Conservation (phyloP, 2,888 invertebrate species). For the Rutpela maculata region DNA sequence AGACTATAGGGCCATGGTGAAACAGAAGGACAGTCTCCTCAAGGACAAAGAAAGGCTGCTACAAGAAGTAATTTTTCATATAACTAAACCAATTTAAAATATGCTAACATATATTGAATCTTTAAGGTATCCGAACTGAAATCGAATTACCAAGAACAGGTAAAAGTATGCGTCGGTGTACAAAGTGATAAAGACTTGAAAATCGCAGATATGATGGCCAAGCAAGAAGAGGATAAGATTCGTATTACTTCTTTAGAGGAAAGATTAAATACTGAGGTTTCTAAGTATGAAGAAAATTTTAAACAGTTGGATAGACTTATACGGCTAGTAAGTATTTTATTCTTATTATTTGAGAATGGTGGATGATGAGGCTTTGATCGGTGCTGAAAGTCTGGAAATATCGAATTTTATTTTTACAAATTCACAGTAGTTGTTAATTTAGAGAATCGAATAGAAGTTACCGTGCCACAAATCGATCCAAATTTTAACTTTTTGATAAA, state of each 20-base stretch:
- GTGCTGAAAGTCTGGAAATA: too few species aligned
- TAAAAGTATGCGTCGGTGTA: not conserved
- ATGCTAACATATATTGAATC: not conserved
- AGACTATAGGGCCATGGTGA: constrained; percentile 61
- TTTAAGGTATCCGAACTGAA: not conserved
- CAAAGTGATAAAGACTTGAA: constrained; percentile 41
- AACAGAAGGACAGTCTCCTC: constrained; percentile 62
- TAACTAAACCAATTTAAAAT: not conserved
- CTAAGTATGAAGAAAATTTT: constrained; percentile 56
- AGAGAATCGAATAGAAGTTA: too few species aligned
- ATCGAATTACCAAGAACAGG: not conserved
- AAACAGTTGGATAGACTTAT: constrained; percentile 58
- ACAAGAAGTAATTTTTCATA: constrained; percentile 57
- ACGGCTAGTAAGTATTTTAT: constrained; percentile 48
- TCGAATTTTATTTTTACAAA: too few species aligned
- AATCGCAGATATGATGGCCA: constrained; percentile 47
- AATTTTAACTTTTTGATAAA: too few species aligned
- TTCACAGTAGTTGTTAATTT: too few species aligned
- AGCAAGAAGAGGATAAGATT: constrained; percentile 47
- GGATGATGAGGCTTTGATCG: too few species aligned
- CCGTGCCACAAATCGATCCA: too few species aligned
- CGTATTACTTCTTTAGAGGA: constrained; percentile 49
- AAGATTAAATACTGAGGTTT: constrained; percentile 47
- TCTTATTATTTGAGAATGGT: too few species aligned
- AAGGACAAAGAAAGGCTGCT: constrained; percentile 57